Conservation (phyloP, 2,113 vertebrate genomes). For the Megaceryle maxima region DNA sequence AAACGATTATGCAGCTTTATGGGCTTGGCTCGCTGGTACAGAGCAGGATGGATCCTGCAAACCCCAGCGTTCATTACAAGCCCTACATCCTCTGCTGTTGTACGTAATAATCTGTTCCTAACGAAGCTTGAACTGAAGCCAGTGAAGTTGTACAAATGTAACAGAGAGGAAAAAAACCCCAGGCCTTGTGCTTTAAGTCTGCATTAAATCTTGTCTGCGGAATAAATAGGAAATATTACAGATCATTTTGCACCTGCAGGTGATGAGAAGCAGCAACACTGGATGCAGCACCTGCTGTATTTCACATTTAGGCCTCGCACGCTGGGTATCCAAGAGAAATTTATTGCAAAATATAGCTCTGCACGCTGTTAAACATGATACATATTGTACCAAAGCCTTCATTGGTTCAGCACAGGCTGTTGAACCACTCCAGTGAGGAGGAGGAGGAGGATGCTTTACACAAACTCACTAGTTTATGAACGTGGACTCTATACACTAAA, state of each 20-base stretch:
- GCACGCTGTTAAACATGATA: not conserved
- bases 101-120: not conserved
- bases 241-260: not conserved
- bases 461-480: not conserved
- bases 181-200: not conserved
- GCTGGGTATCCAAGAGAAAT: not conserved
- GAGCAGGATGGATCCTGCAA: conserved; percentile 9
- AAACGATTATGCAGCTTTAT: not conserved
- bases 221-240: not conserved
- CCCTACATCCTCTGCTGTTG: not conserved
- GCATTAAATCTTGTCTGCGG: not conserved
- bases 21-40: not conserved
- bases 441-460: not conserved
- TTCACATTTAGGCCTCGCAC: not conserved
- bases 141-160: not conserved
- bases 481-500: not conserved
- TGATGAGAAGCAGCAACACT: not conserved
- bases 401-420: not conserved
- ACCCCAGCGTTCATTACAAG: not conserved
- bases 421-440: not conserved
- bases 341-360: not conserved
- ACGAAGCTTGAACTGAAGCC: not conserved
- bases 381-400: not conserved
- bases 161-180: not conserved
- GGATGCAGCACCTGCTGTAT: not conserved